These are phyloP conservation scores for Sebastes cheni DNA, from an alignment of 2,797 vertebrate genomes.

Conservation along the genomic window DNA sequence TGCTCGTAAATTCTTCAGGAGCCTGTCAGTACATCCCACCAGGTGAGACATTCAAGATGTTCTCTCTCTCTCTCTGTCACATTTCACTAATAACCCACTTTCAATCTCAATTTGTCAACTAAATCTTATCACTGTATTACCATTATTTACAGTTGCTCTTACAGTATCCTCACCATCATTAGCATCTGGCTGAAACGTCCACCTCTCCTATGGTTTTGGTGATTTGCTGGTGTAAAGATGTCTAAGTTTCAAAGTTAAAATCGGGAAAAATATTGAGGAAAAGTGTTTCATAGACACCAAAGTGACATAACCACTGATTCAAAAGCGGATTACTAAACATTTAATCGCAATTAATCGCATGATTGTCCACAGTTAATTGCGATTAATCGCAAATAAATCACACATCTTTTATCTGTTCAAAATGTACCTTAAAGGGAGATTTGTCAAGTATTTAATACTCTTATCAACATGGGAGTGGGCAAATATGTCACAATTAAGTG, in stretches of 20 bases:
- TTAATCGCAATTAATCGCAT: too few species aligned
- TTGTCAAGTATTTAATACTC: too few species aligned
- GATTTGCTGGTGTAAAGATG: not conserved
- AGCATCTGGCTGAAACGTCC: not conserved
- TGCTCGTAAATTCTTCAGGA: conserved; percentile 89
- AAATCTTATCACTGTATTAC: not conserved
- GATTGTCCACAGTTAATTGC: too few species aligned
- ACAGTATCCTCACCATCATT: not conserved
- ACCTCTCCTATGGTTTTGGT: not conserved
- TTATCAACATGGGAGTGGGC: too few species aligned
- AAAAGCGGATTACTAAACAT: not conserved
- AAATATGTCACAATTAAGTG: not conserved
- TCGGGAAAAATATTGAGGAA: not conserved
- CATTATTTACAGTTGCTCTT: not conserved
- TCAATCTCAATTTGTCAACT: not conserved
- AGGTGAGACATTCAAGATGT: conserved; percentile 78
- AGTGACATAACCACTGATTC: not conserved
- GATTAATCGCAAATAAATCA: too few species aligned
- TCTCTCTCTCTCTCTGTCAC: not conserved
- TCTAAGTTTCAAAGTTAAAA: not conserved
- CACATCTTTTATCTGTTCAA: too few species aligned
- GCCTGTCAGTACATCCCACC: conserved; percentile 92
- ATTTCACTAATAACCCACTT: not conserved
- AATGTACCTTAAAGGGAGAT: too few species aligned
- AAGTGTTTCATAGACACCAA: not conserved